Percentiles rank a stretch among this genome's conserved stretches.
Evolutionary conservation across 2,888 invertebrate species (phyloP).

Genomic region (Eumacrocentrus americanus): DNA sequence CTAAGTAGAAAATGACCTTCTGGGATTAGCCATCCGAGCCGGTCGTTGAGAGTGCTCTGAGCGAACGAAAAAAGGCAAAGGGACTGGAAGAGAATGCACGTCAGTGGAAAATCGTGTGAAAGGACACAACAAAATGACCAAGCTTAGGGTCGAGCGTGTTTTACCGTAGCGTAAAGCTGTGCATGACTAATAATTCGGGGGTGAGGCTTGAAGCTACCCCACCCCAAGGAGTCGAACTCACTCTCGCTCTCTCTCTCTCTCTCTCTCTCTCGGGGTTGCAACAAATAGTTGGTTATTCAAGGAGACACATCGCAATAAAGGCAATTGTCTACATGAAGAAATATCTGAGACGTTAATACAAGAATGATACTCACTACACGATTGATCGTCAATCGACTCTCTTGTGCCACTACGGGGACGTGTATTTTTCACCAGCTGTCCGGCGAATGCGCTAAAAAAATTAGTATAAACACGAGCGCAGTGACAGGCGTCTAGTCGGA

Average conservation of each 20-base stretch:
- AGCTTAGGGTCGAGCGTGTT: constrained; percentile 20
- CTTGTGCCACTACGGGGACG: not conserved
- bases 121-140: constrained; percentile 24
- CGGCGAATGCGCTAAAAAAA: constrained; percentile 22
- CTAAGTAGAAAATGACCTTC: constrained; percentile 6
- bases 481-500: constrained; percentile 44
- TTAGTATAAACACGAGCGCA: constrained; percentile 36
- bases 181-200: constrained; percentile 58
- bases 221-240: constrained; percentile 40
- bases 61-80: not conserved
- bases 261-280: constrained; percentile 20
- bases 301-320: not conserved
- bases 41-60: too few species aligned
- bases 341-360: not conserved
- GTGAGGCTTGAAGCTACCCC: constrained; percentile 49
- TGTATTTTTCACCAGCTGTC: not conserved
- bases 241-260: constrained; percentile 6
- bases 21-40: too few species aligned
- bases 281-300: constrained; percentile 33
- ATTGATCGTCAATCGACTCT: constrained; percentile 22
- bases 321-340: not conserved
- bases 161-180: constrained; percentile 28
- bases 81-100: not conserved
- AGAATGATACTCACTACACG: constrained; percentile 29
- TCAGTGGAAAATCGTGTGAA: constrained; percentile 12